Evolutionary conservation across 2,113 vertebrate genomes (phyloP).

Genomic region (Epinephelus lanceolatus): DNA sequence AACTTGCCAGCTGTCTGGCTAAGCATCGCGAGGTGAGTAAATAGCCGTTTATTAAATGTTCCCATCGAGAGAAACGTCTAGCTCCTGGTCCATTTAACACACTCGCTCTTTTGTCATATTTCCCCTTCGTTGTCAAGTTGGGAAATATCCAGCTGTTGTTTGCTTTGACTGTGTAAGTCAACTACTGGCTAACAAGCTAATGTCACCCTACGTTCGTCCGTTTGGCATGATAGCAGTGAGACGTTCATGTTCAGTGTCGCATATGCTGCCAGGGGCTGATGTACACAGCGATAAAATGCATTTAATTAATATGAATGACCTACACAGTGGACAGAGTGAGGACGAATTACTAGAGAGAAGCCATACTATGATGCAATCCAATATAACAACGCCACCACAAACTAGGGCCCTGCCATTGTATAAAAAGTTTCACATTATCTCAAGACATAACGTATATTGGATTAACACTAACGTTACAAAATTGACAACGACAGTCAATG

Average conservation of each 20-base stretch:
- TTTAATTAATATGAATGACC: background rate
- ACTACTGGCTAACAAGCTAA: constrained; percentile 49
- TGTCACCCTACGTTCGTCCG: background rate
- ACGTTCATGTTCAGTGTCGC: background rate
- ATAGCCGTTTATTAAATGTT: constrained; percentile 7
- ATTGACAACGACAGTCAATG: background rate
- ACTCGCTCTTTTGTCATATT: background rate
- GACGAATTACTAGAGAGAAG: background rate
- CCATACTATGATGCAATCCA: background rate
- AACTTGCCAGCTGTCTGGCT: constrained; percentile 81
- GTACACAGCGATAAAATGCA: background rate
- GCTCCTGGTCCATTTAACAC: background rate
- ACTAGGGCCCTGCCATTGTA: background rate
- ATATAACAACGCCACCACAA: background rate
- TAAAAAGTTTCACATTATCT: background rate
- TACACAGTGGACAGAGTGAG: too few species aligned
- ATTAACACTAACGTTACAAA: too few species aligned
- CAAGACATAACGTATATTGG: background rate
- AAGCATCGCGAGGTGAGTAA: constrained; percentile 77
- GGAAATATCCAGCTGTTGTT: background rate
- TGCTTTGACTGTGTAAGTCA: background rate
- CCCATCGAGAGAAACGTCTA: background rate
- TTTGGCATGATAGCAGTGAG: background rate
- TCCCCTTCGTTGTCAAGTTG: constrained; percentile 15
- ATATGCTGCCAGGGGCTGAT: background rate